Percentiles rank a stretch among this genome's conserved stretches.
phyloP scores from a whole-genome alignment of 1,140 invertebrate species.

The Brachionus rotundiformis region DNA sequence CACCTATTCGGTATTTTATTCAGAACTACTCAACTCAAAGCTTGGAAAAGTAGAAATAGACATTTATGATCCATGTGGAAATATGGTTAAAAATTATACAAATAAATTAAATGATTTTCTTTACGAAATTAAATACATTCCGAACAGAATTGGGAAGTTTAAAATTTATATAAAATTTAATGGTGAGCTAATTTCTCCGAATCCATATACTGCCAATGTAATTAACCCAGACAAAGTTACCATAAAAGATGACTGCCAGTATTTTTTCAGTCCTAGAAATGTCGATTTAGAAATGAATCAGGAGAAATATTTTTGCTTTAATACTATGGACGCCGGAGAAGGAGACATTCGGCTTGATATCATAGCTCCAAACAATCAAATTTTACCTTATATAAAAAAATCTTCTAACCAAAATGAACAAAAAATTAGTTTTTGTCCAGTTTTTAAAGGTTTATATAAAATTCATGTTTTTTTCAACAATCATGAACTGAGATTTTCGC shows the following conservation, averaged over 20 bases:
- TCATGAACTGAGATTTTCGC: background rate
- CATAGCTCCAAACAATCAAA: background rate
- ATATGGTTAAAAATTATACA: background rate
- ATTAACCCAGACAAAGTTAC: background rate
- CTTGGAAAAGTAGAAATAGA: constrained; percentile 64
- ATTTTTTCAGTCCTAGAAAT: background rate
- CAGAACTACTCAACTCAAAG: constrained; percentile 92
- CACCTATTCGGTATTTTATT: constrained; percentile 55
- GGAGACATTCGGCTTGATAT: constrained; percentile 11
- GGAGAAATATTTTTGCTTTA: constrained; percentile 11
- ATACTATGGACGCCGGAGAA: background rate
- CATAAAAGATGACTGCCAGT: background rate
- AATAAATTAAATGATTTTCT: background rate
- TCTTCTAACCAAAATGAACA: background rate
- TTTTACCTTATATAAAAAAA: background rate
- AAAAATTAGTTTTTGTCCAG: background rate
- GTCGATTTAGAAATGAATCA: background rate
- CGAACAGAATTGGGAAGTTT: constrained; percentile 84
- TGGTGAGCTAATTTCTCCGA: constrained; percentile 87
- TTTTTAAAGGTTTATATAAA: constrained; percentile 2
- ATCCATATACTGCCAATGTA: background rate
- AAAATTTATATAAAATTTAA: constrained; percentile 98
- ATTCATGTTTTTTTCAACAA: constrained; percentile 19
- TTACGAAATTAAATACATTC: constrained; percentile 76
- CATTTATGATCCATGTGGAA: constrained; percentile 15